Conservation (phyloP, 2,888 invertebrate genomes). For the Gibbula magus region DNA sequence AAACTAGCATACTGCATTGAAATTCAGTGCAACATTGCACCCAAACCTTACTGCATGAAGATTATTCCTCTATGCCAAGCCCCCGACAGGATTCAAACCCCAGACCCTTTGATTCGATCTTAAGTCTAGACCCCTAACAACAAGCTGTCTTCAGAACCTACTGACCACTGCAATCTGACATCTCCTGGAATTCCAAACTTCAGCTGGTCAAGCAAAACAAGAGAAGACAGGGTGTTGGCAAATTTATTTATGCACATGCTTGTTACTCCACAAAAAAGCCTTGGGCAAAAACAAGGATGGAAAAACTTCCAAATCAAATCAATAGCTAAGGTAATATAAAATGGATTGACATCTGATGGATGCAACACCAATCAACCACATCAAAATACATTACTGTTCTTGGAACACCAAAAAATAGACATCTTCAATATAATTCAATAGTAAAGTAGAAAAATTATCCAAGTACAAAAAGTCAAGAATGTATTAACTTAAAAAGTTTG, state of each 20-base stretch:
- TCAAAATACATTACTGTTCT: slow-evolving; percentile 21
- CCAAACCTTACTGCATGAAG: too few species aligned
- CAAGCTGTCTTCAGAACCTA: too few species aligned
- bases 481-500: slow-evolving; percentile 4
- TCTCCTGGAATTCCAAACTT: too few species aligned
- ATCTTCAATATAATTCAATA: slow-evolving; percentile 18
- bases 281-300: slow-evolving; percentile 28
- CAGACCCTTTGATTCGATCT: too few species aligned
- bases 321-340: slow-evolving; percentile 19
- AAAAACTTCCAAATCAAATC: slow-evolving; percentile 30
- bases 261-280: slow-evolving; percentile 26
- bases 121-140: too few species aligned
- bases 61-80: too few species aligned
- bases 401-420: slow-evolving; percentile 13
- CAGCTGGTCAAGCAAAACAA: not conserved
- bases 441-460: slow-evolving; percentile 10
- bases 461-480: slow-evolving; percentile 23
- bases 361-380: slow-evolving; percentile 23
- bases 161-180: too few species aligned
- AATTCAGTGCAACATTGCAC: too few species aligned
- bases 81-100: too few species aligned
- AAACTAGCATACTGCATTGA: too few species aligned
- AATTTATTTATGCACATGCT: slow-evolving; percentile 34
- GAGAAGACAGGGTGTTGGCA: slow-evolving; percentile 19
- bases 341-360: slow-evolving; percentile 24